A percentile compares a stretch with the other conserved stretches of the same genome.
phyloP scores from a whole-genome alignment of 1,140 invertebrate species.

The Telenomus remus region DNA sequence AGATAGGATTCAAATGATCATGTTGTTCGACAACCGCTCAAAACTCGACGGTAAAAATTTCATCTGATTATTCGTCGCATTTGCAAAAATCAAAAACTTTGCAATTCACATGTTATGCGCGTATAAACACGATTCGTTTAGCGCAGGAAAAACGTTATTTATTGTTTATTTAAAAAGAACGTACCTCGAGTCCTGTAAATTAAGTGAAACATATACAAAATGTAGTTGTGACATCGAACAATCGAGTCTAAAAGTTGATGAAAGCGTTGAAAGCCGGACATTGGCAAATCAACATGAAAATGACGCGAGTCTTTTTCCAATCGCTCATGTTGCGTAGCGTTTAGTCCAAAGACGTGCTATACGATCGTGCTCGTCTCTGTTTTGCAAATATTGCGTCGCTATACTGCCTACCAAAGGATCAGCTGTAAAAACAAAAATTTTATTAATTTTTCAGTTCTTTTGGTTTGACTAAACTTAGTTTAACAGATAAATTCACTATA shows the following conservation, averaged over 20 bases:
- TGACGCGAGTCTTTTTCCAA: constrained; percentile 59
- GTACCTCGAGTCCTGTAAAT: constrained; percentile 9
- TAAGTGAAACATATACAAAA: constrained; percentile 47
- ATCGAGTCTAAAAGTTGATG: constrained; percentile 55
- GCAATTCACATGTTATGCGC: constrained; percentile 6
- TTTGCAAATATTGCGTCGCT: constrained; percentile 97
- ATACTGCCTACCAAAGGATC: constrained; percentile 98
- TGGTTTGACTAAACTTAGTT: too few relatives aligned
- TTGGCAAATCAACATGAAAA: constrained; percentile 66
- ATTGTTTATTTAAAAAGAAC: constrained; percentile 6
- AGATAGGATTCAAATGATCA: constrained; percentile 50
- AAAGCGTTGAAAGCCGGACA: constrained; percentile 55
- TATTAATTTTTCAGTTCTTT: too few relatives aligned
- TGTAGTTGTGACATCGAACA: constrained; percentile 52
- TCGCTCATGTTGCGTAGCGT: constrained; percentile 93
- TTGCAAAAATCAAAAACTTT: constrained; percentile 10
- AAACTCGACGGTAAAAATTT: constrained; percentile 25
- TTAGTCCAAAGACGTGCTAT: constrained; percentile 99
- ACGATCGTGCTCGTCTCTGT: constrained; percentile 97
- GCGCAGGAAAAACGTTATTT: background rate
- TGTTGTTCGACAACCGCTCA: constrained; percentile 38
- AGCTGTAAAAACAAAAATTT: constrained; percentile 80
- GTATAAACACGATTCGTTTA: constrained; percentile 11
- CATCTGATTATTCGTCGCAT: constrained; percentile 29
- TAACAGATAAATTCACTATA: too few relatives aligned